Base-by-base conservation (phyloP, 2,113 vertebrate species). In the Elachura formosa region DNA sequence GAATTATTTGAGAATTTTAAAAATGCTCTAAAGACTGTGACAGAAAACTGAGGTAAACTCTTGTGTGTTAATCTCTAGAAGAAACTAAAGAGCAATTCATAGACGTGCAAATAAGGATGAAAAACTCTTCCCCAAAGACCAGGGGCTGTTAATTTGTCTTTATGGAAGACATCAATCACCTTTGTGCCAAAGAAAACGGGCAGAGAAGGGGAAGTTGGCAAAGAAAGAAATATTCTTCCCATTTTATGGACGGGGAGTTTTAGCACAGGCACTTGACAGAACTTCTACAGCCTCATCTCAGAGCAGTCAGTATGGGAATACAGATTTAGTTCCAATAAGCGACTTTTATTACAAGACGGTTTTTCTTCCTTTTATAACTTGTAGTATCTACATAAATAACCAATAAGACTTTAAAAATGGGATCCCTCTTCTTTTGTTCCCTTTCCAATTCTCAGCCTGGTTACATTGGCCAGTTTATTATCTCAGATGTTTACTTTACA, bases 401-500 rank as follows among this genome's bases (percentile, higher is more conserved):
- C 75, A 66, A 66, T 10, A 86, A 81, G 21, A 67, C 67, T 81
- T 91, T 94, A 74, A 41, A 91, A 91, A 75, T 43, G 28, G 68
- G 45, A 63, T 59, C 87, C 69, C 49, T 34, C 49, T 58, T 46
- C 74, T 91, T 33, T 84, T 68, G 5, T 49, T 96, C 79, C 49
- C 29, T 86, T 93, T 80, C 91, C 90, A 77, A 80, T 89, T 81
- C 92, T 36, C 69, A 72, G 68, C 41, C 79, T 54, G 41, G 75
- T 63, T 89, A 49, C 63, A 3, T 9, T 48, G 86, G 46, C 90
- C 62, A 85, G 82, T 96, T 97, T 96, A 96, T 97, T 94, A 96
- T 93, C 79, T 86, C 89, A 34, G 78, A 96, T 94, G 87, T 96
- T 96, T 97, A 86, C 92, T 93, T 95, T 91, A 34, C 74, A 52